Conservation (phyloP, 2,797 vertebrate genomes). For the Scyliorhinus canicula region DNA sequence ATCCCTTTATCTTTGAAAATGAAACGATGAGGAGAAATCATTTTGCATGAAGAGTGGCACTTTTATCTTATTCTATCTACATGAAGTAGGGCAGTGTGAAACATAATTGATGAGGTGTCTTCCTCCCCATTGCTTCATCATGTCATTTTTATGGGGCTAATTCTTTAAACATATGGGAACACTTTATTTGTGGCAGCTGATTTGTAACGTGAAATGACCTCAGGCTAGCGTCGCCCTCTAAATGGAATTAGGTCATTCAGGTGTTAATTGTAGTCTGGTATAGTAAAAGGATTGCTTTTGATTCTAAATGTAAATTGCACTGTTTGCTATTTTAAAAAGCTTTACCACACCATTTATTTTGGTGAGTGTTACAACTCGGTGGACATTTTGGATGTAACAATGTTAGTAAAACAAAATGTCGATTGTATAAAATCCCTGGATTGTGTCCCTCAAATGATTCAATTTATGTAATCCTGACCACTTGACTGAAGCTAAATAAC, state of each 20-base stretch:
- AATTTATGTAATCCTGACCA: background rate
- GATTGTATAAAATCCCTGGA: background rate
- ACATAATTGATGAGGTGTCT: background rate
- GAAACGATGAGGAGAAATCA: background rate
- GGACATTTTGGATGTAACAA: background rate
- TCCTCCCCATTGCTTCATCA: background rate
- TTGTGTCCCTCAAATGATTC: background rate
- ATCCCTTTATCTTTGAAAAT: background rate
- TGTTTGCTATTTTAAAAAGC: background rate
- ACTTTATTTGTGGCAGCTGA: background rate
- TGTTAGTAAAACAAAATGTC: background rate
- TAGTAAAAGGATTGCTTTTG: background rate
- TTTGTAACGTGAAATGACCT: slow-evolving; percentile 12
- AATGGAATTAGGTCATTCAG: slow-evolving; percentile 5
- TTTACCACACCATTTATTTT: background rate
- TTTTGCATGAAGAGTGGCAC: background rate
- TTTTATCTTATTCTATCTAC: background rate
- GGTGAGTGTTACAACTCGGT: background rate
- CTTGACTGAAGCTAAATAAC: background rate
- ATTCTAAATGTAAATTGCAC: background rate
- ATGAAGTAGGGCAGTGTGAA: background rate
- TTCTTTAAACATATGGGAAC: slow-evolving; percentile 24
- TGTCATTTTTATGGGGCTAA: background rate
- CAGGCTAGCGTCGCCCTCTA: background rate
- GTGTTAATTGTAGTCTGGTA: slow-evolving; percentile 20